Evolutionary conservation across 2,797 vertebrate genomes (phyloP).

Genomic region (Spinibarbus caldwelli): DNA sequence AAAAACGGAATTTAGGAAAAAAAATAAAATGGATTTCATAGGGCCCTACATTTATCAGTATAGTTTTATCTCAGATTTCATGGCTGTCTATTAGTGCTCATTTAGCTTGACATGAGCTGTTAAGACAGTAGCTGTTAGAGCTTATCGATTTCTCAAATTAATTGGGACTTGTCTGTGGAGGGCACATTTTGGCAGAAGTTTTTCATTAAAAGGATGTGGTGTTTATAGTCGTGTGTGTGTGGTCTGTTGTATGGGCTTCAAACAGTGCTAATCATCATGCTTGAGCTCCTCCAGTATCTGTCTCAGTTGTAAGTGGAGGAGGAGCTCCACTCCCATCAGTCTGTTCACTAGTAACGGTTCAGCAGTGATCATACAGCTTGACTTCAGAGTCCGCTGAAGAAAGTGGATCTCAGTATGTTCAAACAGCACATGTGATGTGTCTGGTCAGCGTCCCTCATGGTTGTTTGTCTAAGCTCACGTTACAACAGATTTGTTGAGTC

Average conservation of each 20-base stretch:
- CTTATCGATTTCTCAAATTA: too few species aligned
- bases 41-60: neutral
- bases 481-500: conserved; percentile 20
- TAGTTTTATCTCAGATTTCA: neutral
- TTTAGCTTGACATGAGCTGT: neutral
- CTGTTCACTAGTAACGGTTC: neutral
- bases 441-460: conserved; percentile 10
- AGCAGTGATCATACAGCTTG: conserved; percentile 18
- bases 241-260: neutral
- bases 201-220: neutral
- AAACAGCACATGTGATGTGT: conserved; percentile 17
- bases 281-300: neutral
- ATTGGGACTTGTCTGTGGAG: neutral
- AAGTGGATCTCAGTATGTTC: conserved; percentile 7
- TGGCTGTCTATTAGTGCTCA: neutral
- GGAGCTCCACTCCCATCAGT: neutral
- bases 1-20: neutral
- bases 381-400: neutral
- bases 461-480: neutral
- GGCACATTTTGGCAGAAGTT: neutral
- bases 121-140: neutral
- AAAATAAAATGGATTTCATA: neutral
- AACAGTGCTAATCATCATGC: neutral
- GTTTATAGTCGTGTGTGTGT: neutral
- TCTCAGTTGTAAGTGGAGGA: conserved; percentile 11